Evolutionary conservation across 2,797 vertebrate genomes (phyloP).

Genomic region (Numenius phaeopus): DNA sequence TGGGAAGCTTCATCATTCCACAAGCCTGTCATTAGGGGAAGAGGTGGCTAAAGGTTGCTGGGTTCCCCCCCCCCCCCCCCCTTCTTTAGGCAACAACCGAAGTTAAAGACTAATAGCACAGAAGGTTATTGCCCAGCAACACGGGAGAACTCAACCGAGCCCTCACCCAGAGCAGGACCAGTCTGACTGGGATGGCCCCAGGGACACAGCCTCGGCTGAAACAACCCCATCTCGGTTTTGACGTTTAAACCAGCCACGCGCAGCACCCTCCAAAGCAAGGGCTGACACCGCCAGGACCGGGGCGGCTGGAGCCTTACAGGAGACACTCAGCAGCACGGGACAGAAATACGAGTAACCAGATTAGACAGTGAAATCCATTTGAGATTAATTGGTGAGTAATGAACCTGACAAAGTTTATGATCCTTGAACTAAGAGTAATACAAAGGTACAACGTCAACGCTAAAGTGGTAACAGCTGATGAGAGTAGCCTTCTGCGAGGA

Average conservation of each 20-base stretch:
- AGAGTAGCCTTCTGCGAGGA: not conserved
- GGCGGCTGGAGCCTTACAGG: not conserved
- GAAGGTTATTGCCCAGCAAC: not conserved
- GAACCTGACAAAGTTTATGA: constrained; percentile 12
- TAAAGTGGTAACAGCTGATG: not conserved
- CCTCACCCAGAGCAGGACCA: not conserved
- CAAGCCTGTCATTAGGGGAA: not conserved
- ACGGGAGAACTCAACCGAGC: accelerated
- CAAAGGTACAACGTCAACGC: constrained; percentile 1
- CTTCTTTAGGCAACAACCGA: not conserved
- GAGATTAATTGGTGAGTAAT: constrained; percentile 45
- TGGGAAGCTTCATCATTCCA: not conserved
- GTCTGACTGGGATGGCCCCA: not conserved
- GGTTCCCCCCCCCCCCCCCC: accelerated
- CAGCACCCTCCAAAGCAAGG: not conserved
- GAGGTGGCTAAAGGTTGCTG: not conserved
- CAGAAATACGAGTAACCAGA: not conserved
- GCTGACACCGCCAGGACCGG: accelerated
- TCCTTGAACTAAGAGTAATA: not conserved
- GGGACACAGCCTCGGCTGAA: not conserved
- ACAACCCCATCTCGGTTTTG: not conserved
- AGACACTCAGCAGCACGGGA: not conserved
- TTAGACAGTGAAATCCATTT: constrained; percentile 3
- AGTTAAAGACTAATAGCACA: not conserved
- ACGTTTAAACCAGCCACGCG: not conserved